phyloP scores from a whole-genome alignment of 2,113 vertebrate genomes.

The Marmota monax region DNA sequence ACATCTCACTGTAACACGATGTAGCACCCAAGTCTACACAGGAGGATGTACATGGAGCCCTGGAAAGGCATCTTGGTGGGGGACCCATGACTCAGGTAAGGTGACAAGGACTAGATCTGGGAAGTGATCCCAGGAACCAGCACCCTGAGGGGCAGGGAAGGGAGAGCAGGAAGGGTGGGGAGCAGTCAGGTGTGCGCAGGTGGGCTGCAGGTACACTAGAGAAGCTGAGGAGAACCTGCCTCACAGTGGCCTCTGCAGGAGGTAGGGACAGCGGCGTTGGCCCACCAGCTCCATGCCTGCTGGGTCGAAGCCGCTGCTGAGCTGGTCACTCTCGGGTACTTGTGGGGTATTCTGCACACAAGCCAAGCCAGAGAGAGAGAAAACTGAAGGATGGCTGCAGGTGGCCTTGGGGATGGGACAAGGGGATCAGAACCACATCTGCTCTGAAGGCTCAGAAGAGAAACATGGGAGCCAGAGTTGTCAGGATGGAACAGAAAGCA shows the following conservation, averaged over 20 bases:
- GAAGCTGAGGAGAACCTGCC: background rate
- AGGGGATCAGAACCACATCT: background rate
- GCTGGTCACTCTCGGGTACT: background rate
- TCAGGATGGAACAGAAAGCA: background rate
- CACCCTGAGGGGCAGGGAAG: background rate
- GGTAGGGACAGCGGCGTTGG: too few relatives aligned
- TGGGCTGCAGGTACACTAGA: background rate
- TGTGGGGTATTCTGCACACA: background rate
- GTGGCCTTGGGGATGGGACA: background rate
- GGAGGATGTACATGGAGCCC: background rate
- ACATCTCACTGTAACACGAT: too few relatives aligned
- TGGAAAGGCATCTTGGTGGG: background rate
- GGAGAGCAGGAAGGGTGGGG: accelerated
- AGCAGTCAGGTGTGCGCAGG: accelerated
- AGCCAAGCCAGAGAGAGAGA: too few relatives aligned
- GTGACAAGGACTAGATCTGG: background rate
- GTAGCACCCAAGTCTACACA: background rate
- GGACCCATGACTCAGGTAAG: background rate
- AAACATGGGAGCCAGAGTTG: background rate
- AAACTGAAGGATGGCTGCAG: background rate
- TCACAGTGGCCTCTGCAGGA: background rate
- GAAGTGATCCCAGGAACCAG: background rate
- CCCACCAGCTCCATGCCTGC: background rate
- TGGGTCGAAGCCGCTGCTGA: background rate
- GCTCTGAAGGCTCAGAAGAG: background rate